Percentiles rank a stretch among this genome's conserved stretches.
These are phyloP conservation scores for Myathropa florea DNA, from an alignment of 2,888 invertebrate genomes.

Conservation along the genomic window DNA sequence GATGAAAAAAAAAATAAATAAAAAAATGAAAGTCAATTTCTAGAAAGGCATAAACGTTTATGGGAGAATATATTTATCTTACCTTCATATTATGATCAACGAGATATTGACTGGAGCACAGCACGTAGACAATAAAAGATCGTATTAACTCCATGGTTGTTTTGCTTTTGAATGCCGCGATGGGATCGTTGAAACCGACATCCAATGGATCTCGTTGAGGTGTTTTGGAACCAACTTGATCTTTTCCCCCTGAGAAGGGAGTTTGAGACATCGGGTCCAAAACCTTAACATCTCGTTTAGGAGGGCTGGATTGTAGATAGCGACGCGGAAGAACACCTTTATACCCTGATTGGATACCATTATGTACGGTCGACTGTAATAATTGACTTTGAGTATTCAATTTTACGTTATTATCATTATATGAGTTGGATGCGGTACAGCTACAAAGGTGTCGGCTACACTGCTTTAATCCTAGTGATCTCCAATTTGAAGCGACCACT, in stretches of 20 bases:
- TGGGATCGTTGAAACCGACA: conserved; percentile 91
- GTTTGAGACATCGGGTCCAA: background rate
- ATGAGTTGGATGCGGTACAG: conserved; percentile 17
- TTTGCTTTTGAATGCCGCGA: conserved; percentile 97
- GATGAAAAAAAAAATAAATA: conserved; percentile 16
- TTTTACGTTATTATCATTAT: conserved; percentile 26
- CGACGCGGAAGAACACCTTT: conserved; percentile 13
- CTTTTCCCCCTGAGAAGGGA: background rate
- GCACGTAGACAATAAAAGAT: conserved; percentile 94
- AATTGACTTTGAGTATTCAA: conserved; percentile 29
- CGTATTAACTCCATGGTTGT: conserved; percentile 94
- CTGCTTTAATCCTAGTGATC: conserved; percentile 29
- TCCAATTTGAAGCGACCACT: conserved; percentile 20
- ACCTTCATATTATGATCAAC: conserved; percentile 97
- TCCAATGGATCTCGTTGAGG: conserved; percentile 87
- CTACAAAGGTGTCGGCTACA: conserved; percentile 1
- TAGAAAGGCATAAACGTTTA: conserved; percentile 47
- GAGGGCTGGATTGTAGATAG: conserved; percentile 39
- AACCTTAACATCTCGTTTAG: background rate
- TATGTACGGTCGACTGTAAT: conserved; percentile 18
- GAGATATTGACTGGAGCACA: conserved; percentile 92
- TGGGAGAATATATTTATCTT: conserved; percentile 78
- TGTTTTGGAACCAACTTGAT: conserved; percentile 71
- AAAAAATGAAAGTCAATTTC: conserved; percentile 27
- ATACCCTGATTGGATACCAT: background rate